Conservation (phyloP, 2,797 vertebrate species). For the Spinibarbus caldwelli region DNA sequence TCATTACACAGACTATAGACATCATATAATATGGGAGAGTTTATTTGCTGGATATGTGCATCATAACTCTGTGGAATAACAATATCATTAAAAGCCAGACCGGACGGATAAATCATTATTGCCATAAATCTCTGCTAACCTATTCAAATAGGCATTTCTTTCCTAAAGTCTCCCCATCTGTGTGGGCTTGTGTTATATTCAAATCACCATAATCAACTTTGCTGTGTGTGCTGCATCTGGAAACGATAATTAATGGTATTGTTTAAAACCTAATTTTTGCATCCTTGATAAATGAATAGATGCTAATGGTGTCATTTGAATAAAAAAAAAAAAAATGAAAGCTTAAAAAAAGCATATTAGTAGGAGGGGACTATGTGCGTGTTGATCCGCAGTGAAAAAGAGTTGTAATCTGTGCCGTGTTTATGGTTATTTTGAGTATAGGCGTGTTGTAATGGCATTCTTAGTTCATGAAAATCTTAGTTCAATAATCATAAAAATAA, state of each 20-base stretch:
- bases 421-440: slow-evolving; percentile 30
- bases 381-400: slow-evolving; percentile 16
- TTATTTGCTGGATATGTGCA: slow-evolving; percentile 70
- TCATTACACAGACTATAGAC: slow-evolving; percentile 73
- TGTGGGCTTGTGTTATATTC: slow-evolving; percentile 88
- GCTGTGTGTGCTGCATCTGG: slow-evolving; percentile 91
- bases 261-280: slow-evolving; percentile 94
- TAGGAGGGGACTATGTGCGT: background rate
- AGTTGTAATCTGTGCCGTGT: background rate
- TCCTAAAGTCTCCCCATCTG: slow-evolving; percentile 95
- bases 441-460: background rate
- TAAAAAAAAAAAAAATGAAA: slow-evolving; percentile 97
- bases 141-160: slow-evolving; percentile 93
- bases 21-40: slow-evolving; percentile 56
- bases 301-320: slow-evolving; percentile 92
- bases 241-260: slow-evolving; percentile 96
- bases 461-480: slow-evolving; percentile 32
- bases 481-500: slow-evolving; percentile 24
- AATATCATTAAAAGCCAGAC: slow-evolving; percentile 92
- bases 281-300: slow-evolving; percentile 90
- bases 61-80: slow-evolving; percentile 86
- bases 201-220: slow-evolving; percentile 96
- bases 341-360: slow-evolving; percentile 71
- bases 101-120: slow-evolving; percentile 94
- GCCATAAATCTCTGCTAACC: slow-evolving; percentile 95